A percentile compares a stretch with the other conserved stretches of the same genome.
Conservation (phyloP, 2,797 vertebrate species). For the Synanceia verrucosa region DNA sequence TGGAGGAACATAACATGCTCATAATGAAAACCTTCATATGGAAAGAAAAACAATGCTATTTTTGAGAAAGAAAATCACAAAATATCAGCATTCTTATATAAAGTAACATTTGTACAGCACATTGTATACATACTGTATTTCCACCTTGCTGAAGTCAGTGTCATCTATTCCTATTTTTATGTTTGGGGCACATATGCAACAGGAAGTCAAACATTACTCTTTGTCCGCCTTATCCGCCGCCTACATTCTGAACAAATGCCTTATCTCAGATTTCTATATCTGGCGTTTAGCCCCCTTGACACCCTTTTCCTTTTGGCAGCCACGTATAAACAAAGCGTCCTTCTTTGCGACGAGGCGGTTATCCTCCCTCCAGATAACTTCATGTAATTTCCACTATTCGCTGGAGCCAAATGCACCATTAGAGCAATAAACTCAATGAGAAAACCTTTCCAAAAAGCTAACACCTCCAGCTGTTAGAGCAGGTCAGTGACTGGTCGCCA, state of each 20-base stretch:
- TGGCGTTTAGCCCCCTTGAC: slow-evolving; percentile 58
- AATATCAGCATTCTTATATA: neutral
- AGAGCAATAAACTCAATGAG: slow-evolving; percentile 54
- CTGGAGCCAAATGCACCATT: slow-evolving; percentile 72
- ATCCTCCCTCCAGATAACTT: slow-evolving; percentile 56
- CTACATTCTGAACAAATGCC: slow-evolving; percentile 22
- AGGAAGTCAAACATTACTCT: slow-evolving; percentile 47
- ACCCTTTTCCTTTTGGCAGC: slow-evolving; percentile 73
- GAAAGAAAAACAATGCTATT: neutral
- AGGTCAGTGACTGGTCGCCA: slow-evolving; percentile 67
- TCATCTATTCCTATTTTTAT: slow-evolving; percentile 19
- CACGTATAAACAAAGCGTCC: slow-evolving; percentile 63
- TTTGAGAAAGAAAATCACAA: neutral
- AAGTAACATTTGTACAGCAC: neutral
- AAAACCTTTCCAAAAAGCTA: slow-evolving; percentile 27
- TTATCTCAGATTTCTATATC: slow-evolving; percentile 66
- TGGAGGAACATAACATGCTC: neutral
- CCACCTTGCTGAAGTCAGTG: slow-evolving; percentile 19
- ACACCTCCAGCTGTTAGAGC: slow-evolving; percentile 50
- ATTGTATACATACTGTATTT: neutral
- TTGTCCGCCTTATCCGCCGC: slow-evolving; percentile 21
- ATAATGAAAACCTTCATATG: slow-evolving; percentile 1
- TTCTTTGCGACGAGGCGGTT: slow-evolving; percentile 33
- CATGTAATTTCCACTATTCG: slow-evolving; percentile 60
- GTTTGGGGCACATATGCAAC: slow-evolving; percentile 14